Base-by-base conservation (phyloP, 2,113 vertebrate genomes). In the Tragulus kanchil region DNA sequence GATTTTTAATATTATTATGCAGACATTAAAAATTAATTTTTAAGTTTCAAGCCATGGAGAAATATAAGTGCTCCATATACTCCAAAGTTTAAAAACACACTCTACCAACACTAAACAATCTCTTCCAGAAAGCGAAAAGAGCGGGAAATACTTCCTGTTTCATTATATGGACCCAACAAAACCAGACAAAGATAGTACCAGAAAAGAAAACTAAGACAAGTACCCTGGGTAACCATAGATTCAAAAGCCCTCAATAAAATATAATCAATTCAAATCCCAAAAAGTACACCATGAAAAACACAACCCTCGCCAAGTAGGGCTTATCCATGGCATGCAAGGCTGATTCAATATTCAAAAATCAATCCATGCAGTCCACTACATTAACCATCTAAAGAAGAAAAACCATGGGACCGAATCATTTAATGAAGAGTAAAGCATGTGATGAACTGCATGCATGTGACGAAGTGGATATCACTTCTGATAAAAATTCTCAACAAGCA, bases 401-500 rank as follows among this genome's bases (percentile, higher is more conserved):
- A 85, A 65, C 3, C 28, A 93, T 9, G 19, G 26, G 15, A 28
- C 8, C 2, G 13, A 81, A 77, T 62, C 54, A 88, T 61, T 10
- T 88, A 31, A 81, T n/a, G 59, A 21, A 71, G 5, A 36, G 75
- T 64, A 92, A 94, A 86, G 17, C 45, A 88, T 50, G 0, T 85
- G 11, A 83, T 36, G 61, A 79, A 85, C 11, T 42, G 75, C 54
- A 25, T 36, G 17, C 45, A 88, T 50, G 0, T 85, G 11, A 83
- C 31, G 61, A 79, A 85, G 8, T 42, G 75, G 21, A 64, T 77
- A 88, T 48, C 25, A 62, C 28, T 11, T 31, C 62, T 56, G n/a
- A 85, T 93, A 88, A 67, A 65, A 91, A 93, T n/a, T 69, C 52
- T 95, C 59, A 69, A 9, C 42, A 93, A 94, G 83, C 17, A 62